These are phyloP conservation scores for Bradypus variegatus DNA, from an alignment of 2,797 vertebrate species.

Conservation along the genomic window DNA sequence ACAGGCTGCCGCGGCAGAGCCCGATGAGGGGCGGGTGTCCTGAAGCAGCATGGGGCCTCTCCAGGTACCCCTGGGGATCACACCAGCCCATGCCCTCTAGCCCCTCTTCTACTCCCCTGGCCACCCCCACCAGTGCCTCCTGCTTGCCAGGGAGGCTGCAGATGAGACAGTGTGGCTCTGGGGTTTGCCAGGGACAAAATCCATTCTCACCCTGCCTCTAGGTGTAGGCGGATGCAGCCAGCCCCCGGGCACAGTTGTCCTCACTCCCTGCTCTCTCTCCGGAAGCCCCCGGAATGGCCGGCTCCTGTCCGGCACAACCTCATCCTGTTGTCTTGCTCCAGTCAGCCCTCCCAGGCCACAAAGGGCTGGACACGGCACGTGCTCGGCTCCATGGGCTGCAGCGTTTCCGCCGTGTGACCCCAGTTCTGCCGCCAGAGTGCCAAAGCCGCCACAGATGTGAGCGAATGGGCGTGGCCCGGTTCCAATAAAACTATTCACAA, in stretches of 20 bases:
- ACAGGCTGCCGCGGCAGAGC: neutral
- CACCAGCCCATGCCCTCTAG: neutral
- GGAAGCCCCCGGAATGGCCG: neutral
- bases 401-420: neutral
- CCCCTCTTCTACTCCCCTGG: neutral
- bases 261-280: neutral
- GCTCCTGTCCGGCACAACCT: neutral
- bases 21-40: neutral
- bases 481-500: neutral
- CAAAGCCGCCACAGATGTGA: rapidly evolving
- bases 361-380: rapidly evolving
- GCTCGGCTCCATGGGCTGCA: rapidly evolving
- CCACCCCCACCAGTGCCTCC: neutral
- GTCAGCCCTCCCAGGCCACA: rapidly evolving
- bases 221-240: neutral
- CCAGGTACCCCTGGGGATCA: neutral
- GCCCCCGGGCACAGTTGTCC: conserved; percentile 38
- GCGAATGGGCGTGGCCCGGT: neutral
- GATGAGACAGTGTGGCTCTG: conserved; percentile 42
- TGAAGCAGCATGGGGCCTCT: neutral
- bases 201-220: conserved; percentile 47
- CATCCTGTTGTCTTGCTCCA: rapidly evolving
- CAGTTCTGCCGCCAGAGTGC: rapidly evolving
- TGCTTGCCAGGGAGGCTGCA: neutral
- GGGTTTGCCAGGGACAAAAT: conserved; percentile 32